Evolutionary conservation across 2,797 vertebrate genomes (phyloP), one percentile per base, ranked within the genome.

Genomic region (Hydrocynus forskahlii): DNA sequence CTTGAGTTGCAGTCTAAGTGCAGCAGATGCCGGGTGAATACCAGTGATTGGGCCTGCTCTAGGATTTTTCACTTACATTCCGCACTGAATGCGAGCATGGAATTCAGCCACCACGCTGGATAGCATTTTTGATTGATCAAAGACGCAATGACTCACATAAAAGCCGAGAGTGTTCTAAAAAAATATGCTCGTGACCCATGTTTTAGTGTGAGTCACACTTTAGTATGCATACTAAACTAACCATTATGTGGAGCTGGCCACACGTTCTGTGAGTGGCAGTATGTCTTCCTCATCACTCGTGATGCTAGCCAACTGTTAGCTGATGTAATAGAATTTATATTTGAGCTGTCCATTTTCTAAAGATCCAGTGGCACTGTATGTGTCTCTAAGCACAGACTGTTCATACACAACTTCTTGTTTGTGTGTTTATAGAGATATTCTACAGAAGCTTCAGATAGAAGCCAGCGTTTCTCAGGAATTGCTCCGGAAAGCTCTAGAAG

Each of bases 401-500:
- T 9, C 9, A 21, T n/a, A 2, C 19, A 1, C 23, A 5, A 50
- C 10, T 50, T 4, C 50, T 40, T 21, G 17, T 68, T 8, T 82
- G 45, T 87, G 38, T 67, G 78, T 68, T 57, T 78, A 43, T 81
- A 92, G 89, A 83, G 85, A 88, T 85, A 76, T 71, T 83, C 79
- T 86, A 64, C 54, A 86, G 64, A 86, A 76, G 68, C 76, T 93
- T 73, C 89, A 93, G 85, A 69, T 74, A 57, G 90, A 90, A 84
- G 83, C 89, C 80, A 81, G 23, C 45, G 68, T 4, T 87, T 80
- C 78, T 89, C 89, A 91, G 57, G 79, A 80, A 84, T 80, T 85
- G 59, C 84, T 91, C 63, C 84, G 89, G 79, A 74, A 91, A 78
- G 80, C 88, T 52, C 59, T 93, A 82, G 80, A 87, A 89, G 88